Conservation (phyloP, 1,140 invertebrate genomes). For the Lepidotrigona ventralis region DNA sequence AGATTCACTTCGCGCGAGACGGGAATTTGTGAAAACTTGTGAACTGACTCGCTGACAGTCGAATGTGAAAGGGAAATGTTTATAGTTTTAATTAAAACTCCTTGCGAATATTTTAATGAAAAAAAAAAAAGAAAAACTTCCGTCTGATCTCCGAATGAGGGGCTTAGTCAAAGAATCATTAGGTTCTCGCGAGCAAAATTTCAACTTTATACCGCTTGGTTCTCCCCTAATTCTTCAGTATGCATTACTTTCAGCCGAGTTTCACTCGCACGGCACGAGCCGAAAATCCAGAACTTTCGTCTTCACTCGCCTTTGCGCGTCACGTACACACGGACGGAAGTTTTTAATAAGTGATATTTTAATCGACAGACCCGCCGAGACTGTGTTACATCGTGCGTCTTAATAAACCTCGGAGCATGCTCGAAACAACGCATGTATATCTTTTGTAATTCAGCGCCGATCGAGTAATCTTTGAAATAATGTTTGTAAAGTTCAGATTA, state of each 20-base stretch:
- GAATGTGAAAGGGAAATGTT: not conserved
- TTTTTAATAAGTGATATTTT: constrained; percentile 13
- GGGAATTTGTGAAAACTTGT: too few relatives aligned
- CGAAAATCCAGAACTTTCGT: not conserved
- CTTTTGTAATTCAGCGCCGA: not conserved
- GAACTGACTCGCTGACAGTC: too few relatives aligned
- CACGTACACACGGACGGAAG: not conserved
- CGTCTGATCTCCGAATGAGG: not conserved
- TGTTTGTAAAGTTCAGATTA: too few relatives aligned
- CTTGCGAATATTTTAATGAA: not conserved
- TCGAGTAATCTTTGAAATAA: not conserved
- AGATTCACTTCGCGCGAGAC: not conserved
- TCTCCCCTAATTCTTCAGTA: not conserved
- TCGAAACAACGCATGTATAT: not conserved
- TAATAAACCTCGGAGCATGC: not conserved
- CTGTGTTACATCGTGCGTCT: not conserved
- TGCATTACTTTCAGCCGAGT: not conserved
- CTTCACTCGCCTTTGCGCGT: not conserved
- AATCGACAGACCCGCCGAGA: not conserved
- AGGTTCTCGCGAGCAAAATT: not conserved
- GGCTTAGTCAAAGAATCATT: not conserved
- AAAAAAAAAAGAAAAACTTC: not conserved
- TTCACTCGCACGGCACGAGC: not conserved
- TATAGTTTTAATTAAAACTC: not conserved
- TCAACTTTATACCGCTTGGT: not conserved